Conservation (phyloP, 2,888 invertebrate species). For the Ferrisia virgata region DNA sequence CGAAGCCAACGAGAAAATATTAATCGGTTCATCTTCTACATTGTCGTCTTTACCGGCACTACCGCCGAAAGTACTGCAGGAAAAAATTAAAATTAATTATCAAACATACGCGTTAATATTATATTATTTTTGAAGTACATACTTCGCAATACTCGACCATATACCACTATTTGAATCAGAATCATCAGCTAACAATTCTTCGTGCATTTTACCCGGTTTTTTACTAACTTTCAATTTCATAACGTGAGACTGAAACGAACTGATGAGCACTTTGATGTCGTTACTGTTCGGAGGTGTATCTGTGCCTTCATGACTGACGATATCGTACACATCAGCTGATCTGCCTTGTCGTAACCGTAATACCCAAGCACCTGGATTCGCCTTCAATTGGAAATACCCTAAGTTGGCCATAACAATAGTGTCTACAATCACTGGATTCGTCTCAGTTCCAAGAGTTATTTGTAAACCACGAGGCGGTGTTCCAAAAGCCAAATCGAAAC, state of each 20-base stretch:
- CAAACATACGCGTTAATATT: background rate
- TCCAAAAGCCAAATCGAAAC: constrained; percentile 80
- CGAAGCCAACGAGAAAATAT: constrained; percentile 97
- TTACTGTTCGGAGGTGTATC: constrained; percentile 68
- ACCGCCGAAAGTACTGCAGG: constrained; percentile 54
- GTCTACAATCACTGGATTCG: constrained; percentile 76
- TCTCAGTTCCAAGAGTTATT: constrained; percentile 82
- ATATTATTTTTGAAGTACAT: constrained; percentile 48
- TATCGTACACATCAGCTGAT: constrained; percentile 91
- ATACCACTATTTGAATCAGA: constrained; percentile 69
- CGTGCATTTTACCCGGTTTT: constrained; percentile 79
- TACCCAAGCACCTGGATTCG: constrained; percentile 95
- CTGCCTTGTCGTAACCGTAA: constrained; percentile 85
- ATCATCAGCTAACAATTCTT: constrained; percentile 82
- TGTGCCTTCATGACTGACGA: constrained; percentile 75
- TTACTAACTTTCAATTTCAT: constrained; percentile 88
- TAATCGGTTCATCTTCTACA: constrained; percentile 71
- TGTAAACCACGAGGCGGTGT: constrained; percentile 97
- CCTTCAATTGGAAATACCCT: constrained; percentile 97
- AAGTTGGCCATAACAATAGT: constrained; percentile 99
- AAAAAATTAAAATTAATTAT: background rate
- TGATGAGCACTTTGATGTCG: constrained; percentile 76
- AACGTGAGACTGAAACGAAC: constrained; percentile 82
- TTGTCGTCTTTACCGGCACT: constrained; percentile 60
- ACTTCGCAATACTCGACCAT: constrained; percentile 95